Conservation (phyloP, 2,113 vertebrate genomes). For the Atlantisia rogersi region DNA sequence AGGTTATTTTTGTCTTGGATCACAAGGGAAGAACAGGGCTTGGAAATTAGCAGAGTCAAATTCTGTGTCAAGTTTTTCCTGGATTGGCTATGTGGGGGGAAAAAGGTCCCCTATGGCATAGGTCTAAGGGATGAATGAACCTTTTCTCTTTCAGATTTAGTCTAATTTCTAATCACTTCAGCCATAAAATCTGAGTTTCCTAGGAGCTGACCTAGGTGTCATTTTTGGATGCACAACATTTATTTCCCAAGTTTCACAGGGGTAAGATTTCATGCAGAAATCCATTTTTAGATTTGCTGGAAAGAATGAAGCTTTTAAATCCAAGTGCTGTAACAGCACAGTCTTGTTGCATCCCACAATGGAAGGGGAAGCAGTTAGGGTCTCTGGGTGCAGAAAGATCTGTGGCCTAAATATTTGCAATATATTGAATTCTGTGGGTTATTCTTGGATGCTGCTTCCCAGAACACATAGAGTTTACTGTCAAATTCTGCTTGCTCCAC, state of each 20-base stretch:
- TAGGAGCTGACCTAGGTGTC: background rate
- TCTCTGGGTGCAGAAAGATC: background rate
- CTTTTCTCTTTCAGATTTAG: slow-evolving; percentile 29
- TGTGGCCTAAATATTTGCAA: slow-evolving; percentile 4
- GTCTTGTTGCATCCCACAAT: background rate
- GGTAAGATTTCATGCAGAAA: background rate
- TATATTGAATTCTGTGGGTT: background rate
- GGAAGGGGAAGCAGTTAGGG: background rate
- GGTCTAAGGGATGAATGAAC: slow-evolving; percentile 17
- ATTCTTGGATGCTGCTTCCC: slow-evolving; percentile 23
- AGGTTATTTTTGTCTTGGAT: slow-evolving; percentile 9
- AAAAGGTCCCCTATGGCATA: background rate
- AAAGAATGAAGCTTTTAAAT: slow-evolving; percentile 38
- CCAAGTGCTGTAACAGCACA: background rate
- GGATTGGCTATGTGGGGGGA: background rate
- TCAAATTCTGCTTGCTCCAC: background rate
- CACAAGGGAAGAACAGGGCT: background rate
- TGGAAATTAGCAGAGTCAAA: slow-evolving; percentile 23
- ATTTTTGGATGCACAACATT: background rate
- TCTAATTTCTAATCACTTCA: slow-evolving; percentile 19
- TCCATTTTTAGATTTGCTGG: slow-evolving; percentile 13
- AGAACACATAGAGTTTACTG: background rate
- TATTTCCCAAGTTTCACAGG: background rate
- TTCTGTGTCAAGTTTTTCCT: slow-evolving; percentile 49
- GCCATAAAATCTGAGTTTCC: background rate